Evolutionary conservation across 23 tunicate genomes (phyloP).

Genomic region (Oikopleura vanhoeffeni): DNA sequence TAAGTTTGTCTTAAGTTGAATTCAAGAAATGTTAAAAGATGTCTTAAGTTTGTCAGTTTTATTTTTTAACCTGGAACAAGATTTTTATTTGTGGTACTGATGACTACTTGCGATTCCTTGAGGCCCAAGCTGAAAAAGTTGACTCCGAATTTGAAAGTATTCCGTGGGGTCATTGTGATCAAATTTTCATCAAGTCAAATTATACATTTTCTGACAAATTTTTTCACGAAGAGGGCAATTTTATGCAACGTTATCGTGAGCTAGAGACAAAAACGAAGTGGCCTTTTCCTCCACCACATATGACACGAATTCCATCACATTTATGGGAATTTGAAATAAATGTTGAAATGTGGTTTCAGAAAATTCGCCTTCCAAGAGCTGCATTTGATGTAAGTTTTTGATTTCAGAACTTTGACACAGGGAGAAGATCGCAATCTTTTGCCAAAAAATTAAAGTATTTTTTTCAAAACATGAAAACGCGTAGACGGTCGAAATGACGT

Average conservation of each 20-base stretch:
- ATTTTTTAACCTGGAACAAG: too few relatives aligned
- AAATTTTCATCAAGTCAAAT: neutral
- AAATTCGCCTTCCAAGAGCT: neutral
- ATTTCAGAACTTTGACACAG: too few relatives aligned
- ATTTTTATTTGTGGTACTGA: conserved; percentile 3
- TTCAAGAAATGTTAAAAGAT: too few relatives aligned
- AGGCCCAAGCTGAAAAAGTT: neutral
- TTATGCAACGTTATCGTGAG: neutral
- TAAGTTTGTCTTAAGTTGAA: too few relatives aligned
- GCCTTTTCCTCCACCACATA: neutral
- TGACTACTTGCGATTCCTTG: neutral
- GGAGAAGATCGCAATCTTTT: too few relatives aligned
- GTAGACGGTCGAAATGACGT: too few relatives aligned
- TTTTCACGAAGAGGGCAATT: neutral
- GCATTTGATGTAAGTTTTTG: neutral
- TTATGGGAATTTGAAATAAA: conserved; percentile 7
- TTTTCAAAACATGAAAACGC: too few relatives aligned
- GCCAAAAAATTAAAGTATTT: too few relatives aligned
- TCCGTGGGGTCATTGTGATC: conserved; percentile 13
- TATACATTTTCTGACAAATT: neutral
- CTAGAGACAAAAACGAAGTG: neutral
- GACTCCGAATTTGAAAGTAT: neutral
- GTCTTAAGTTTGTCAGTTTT: too few relatives aligned
- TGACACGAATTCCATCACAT: neutral
- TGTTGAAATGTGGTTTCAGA: neutral